Percentiles rank a stretch among this genome's conserved stretches.
These are phyloP conservation scores for Selene dorsalis DNA, from an alignment of 2,797 vertebrate genomes.

Conservation along the genomic window DNA sequence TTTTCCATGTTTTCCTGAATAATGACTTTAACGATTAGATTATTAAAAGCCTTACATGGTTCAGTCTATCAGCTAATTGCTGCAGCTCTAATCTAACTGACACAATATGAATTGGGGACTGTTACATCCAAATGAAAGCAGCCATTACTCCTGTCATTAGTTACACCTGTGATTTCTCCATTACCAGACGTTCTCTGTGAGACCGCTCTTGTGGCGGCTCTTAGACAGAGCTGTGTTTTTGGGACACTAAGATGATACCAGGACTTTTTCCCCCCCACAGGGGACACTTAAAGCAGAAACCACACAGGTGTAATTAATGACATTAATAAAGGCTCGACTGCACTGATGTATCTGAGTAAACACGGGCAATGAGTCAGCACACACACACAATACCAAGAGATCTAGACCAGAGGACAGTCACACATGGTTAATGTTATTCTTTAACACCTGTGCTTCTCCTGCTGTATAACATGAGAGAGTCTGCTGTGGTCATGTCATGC, in stretches of 20 bases:
- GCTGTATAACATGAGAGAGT: neutral
- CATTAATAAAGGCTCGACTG: neutral
- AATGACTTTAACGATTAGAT: too few relatives aligned
- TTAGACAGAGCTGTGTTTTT: neutral
- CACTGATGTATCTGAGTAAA: neutral
- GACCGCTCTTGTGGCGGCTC: neutral
- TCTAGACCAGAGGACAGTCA: slow-evolving; percentile 1
- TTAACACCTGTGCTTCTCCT: neutral
- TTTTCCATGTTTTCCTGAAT: too few relatives aligned
- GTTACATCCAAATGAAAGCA: neutral
- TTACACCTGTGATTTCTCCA: neutral
- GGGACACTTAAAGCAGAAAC: slow-evolving; percentile 8
- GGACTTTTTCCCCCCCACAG: neutral
- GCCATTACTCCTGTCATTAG: neutral
- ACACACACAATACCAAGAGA: neutral
- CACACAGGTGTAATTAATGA: slow-evolving; percentile 23
- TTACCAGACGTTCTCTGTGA: neutral
- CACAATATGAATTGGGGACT: neutral
- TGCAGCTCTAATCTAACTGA: neutral
- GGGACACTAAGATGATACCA: too few relatives aligned
- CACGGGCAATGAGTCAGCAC: neutral
- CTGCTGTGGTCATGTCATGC: too few relatives aligned
- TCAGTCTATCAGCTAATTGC: too few relatives aligned
- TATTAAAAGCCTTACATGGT: too few relatives aligned
- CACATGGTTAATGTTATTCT: neutral